Base-by-base conservation (phyloP, 2,797 vertebrate genomes). In the Poliocrania exsul region DNA sequence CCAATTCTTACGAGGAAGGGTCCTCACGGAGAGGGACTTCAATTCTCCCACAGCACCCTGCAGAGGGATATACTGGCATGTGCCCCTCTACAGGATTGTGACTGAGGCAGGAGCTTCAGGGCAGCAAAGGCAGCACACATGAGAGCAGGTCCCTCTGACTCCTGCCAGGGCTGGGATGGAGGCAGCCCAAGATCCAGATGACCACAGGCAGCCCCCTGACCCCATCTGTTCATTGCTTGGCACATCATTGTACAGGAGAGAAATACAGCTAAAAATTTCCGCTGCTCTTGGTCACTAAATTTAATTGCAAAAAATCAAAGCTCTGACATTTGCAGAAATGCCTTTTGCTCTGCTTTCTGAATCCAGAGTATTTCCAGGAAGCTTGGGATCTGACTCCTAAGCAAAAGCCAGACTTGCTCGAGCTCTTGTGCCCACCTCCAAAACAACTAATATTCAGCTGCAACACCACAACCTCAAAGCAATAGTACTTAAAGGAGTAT, bases 61-160 rank as follows among this genome's bases (percentile, higher is more conserved):
- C 0, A 0, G 38, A 77, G 3, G 7, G 44, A 31, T 2, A 7
- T 18, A 40, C 35, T 4, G 0, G 61, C 26, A 31, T 1, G 1
- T 10, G 46, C 13, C 38, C 47, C 47, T 65, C 40, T 5, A 53
- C 28, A 38, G 70, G 33, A 70, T 3, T 40, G 28, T 3, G 20
- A 57, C 33, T 5, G 53, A 62, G 37, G 35, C 2, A 1, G 72
- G 13, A 64, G n/a, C 46, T 71, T 16, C 46, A 33, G 37, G 16
- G 16, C 62, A 80, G 26, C 38, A 64, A 80, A 71, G 40, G 21
- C 38, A 87, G 50, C 54, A 86, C 74, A 69, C 0, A 0, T 1
- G 25, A 37, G n/a, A 75, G 31, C n/a, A 54, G 73, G 49, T 51
- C 74, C 31, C 35, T 28, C 57, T 47, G 42, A 16, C 37, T 50